Conservation (phyloP, 2,113 vertebrate genomes). For the Microcebus tavaratra region DNA sequence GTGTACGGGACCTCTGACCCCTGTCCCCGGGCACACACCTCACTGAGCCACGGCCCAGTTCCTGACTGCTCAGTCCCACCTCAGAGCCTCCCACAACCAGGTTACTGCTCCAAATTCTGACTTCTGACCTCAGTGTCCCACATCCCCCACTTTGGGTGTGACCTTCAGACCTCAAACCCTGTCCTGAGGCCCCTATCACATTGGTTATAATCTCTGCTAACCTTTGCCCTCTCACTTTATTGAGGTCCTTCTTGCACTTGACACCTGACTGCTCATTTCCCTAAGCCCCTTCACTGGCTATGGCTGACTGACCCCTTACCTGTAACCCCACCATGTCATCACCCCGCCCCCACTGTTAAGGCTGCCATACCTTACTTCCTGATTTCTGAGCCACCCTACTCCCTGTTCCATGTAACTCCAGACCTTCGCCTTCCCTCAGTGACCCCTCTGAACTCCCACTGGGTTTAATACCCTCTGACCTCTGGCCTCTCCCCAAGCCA, state of each 20-base stretch:
- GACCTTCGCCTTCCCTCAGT: neutral
- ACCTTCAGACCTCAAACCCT: neutral
- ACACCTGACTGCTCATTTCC: neutral
- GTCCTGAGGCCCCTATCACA: neutral
- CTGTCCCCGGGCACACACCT: neutral
- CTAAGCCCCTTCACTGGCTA: fast-evolving
- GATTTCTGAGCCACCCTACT: neutral
- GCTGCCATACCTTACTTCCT: neutral
- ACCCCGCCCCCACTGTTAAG: neutral
- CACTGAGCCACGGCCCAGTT: neutral
- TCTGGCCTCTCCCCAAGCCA: neutral
- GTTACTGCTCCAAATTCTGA: neutral
- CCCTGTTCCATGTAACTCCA: neutral
- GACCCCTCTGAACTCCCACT: neutral
- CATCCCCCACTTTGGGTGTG: neutral
- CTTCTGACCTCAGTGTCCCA: neutral
- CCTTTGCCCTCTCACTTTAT: neutral
- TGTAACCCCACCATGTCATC: neutral
- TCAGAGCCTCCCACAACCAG: no score
- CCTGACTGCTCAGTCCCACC: neutral
- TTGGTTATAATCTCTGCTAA: neutral
- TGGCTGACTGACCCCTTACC: neutral
- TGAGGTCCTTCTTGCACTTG: neutral
- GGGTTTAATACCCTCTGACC: neutral
- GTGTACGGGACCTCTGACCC: neutral